Evolutionary conservation across 2,113 vertebrate species (phyloP).

Genomic region (Pterocles burchelli): DNA sequence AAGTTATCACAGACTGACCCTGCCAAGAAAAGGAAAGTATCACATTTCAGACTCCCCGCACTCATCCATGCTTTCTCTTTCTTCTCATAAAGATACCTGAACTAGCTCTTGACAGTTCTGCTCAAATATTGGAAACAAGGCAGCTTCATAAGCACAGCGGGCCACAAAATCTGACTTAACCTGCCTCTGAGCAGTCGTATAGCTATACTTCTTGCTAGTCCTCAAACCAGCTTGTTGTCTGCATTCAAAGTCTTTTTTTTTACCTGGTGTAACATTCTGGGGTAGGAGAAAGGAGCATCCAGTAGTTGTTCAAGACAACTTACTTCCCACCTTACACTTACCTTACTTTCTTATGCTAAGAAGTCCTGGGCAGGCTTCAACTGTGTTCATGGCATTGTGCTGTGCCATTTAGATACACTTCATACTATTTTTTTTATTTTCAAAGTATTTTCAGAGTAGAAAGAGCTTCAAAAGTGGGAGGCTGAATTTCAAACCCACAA

Average conservation of each 20-base stretch:
- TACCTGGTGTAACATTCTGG: not conserved
- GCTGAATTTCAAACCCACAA: constrained; percentile 17
- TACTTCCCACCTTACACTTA: not conserved
- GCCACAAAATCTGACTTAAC: not conserved
- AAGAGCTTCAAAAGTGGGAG: not conserved
- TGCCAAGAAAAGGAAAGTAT: not conserved
- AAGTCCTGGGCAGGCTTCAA: not conserved
- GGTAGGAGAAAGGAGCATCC: not conserved
- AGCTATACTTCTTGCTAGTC: not conserved
- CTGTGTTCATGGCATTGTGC: not conserved
- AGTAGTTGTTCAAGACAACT: not conserved
- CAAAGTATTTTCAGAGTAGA: not conserved
- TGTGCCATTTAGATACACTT: not conserved
- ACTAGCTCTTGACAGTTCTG: not conserved
- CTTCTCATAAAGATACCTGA: not conserved
- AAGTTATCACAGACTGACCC: not conserved
- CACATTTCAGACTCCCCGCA: not conserved
- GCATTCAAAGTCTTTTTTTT: not conserved
- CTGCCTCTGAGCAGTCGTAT: not conserved
- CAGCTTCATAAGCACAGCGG: not conserved
- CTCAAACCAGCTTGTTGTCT: not conserved
- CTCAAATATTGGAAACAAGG: not conserved
- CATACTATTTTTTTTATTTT: not conserved
- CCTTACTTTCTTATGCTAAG: not conserved
- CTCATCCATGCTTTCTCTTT: not conserved